These are phyloP conservation scores for Nebria ingens DNA, from an alignment of 1,140 invertebrate species.

Conservation along the genomic window DNA sequence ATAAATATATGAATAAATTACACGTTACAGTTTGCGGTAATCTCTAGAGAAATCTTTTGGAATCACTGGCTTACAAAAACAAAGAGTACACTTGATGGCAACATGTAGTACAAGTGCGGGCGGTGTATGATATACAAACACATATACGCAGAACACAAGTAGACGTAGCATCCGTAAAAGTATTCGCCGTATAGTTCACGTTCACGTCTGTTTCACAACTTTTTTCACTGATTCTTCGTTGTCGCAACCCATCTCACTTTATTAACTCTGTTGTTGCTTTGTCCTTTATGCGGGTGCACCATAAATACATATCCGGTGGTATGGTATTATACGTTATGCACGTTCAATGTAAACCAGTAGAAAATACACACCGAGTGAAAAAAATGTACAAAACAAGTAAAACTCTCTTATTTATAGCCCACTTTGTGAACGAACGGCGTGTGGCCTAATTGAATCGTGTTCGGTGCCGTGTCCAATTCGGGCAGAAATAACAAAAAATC, in stretches of 20 bases:
- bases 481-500: constrained; percentile 2
- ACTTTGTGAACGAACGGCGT: constrained; percentile 7
- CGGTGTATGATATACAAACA: not conserved
- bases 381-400: too few relatives aligned
- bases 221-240: not conserved
- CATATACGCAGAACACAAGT: not conserved
- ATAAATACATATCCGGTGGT: constrained; percentile 8
- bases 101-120: not conserved
- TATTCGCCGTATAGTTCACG: not conserved
- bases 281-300: not conserved
- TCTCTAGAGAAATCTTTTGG: not conserved
- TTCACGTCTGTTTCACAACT: not conserved
- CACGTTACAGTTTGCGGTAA: not conserved
- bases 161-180: not conserved
- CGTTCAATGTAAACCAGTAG: not conserved
- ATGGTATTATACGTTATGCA: too few relatives aligned
- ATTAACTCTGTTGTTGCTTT: not conserved
- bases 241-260: too few relatives aligned
- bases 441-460: constrained; percentile 8
- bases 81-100: not conserved
- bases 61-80: not conserved
- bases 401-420: constrained; percentile 2
- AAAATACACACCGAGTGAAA: too few relatives aligned
- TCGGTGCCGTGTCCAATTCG: constrained; percentile 5
- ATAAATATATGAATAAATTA: not conserved